phyloP scores from a whole-genome alignment of 2,888 invertebrate genomes.

The Drosophila infuscata region DNA sequence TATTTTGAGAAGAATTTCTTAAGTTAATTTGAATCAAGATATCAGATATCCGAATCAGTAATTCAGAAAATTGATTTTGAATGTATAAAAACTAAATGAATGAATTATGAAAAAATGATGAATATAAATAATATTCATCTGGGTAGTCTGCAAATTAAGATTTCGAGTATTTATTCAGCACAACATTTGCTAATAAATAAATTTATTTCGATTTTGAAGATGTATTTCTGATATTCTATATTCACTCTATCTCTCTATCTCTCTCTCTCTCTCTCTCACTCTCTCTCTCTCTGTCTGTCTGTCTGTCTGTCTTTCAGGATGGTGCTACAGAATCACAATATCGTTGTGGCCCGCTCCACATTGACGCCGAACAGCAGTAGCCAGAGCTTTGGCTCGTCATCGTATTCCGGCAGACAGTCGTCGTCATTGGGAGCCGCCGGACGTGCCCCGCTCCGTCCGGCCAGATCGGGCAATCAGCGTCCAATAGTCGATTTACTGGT shows the following conservation, averaged over 20 bases:
- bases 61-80: background rate
- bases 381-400: conserved; percentile 51
- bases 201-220: background rate
- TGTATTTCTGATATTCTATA: background rate
- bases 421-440: conserved; percentile 15
- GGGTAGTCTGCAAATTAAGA: background rate
- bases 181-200: background rate
- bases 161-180: background rate
- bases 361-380: conserved; percentile 62
- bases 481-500: conserved; percentile 85
- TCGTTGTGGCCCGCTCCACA: conserved; percentile 74
- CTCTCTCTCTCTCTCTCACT: background rate
- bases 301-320: conserved; percentile 62
- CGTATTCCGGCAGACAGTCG: conserved; percentile 12
- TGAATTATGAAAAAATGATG: background rate
- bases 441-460: conserved; percentile 12
- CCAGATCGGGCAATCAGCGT: conserved; percentile 73
- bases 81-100: no score
- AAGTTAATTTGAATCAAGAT: no score
- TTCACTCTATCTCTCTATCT: no score
- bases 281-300: background rate
- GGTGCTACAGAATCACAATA: conserved; percentile 82
- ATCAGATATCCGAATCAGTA: background rate
- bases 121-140: background rate
- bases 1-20: no score